Evolutionary conservation across 1,140 invertebrate species (phyloP), one percentile per base, ranked within the genome.

Genomic region (Sycobia sp.): DNA sequence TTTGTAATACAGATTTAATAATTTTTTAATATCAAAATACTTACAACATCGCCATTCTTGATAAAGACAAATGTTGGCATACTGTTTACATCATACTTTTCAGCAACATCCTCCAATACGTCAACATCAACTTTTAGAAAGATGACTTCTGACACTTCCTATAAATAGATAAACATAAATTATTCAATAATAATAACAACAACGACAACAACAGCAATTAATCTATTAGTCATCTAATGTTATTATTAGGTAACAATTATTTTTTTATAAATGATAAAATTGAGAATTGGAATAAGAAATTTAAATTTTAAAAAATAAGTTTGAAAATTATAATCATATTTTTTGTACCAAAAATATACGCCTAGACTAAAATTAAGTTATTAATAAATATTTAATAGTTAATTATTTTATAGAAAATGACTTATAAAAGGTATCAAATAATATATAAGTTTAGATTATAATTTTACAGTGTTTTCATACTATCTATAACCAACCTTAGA

Each of bases 61-160:
- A 96, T 83, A 77, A 96, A 95, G 22, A 96, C 79, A 77, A 97
- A 97, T 1, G 95, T 97, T 43, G 95, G 95, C 94, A 97, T 96
- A 50, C 91, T 92, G 65, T 85, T 85, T 68, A 97, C 89, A 67
- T 90, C 85, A 80, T 94, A 95, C 57, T 91, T 84, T 51, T 84
- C 82, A 10, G 91, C 90, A 53, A 96, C 81, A 18, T 94, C 92
- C 74, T 94, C 93, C 73, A 87, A 88, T 68, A 95, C 91, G 73
- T 97, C 95, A 2, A 97, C 93, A 81, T 97, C 94, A 20, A 95
- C 88, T 76, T 89, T 89, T 3, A 86, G 66, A 68, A 90, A 88
- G 3, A 88, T 67, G n/a, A 90, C 85, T 71, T 88, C 78, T 8
- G 79, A 60, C 69, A 86, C 68, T 74, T 85, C 79, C 92, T 95